These are phyloP conservation scores for Tricholaema leucomelas DNA, from an alignment of 2,113 vertebrate species.

Conservation along the genomic window DNA sequence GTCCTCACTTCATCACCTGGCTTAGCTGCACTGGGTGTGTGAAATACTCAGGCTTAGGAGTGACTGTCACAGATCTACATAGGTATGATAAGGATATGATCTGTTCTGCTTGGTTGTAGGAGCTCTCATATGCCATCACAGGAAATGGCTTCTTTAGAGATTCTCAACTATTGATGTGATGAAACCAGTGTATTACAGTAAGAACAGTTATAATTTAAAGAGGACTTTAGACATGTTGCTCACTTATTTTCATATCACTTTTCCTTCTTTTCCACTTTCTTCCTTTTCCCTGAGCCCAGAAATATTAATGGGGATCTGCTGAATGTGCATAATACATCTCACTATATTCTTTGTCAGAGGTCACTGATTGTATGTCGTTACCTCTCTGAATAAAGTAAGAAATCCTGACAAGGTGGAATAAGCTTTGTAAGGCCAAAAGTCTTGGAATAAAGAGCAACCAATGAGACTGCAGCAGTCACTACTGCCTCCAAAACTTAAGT, in stretches of 20 bases:
- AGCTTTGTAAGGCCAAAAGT: background rate
- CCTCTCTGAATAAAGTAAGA: background rate
- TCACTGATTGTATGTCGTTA: background rate
- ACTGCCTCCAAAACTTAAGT: background rate
- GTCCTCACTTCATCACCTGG: background rate
- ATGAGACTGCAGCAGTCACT: background rate
- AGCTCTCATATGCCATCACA: background rate
- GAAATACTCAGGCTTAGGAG: background rate
- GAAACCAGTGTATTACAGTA: background rate
- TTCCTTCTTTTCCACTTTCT: background rate
- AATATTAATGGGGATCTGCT: background rate
- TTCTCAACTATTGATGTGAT: background rate
- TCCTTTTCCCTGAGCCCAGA: background rate
- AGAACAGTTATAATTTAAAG: background rate
- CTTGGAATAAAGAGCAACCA: background rate
- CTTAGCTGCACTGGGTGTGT: background rate
- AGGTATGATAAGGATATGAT: background rate
- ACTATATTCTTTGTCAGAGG: background rate
- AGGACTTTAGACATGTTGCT: background rate
- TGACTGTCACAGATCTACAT: background rate
- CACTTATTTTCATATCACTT: background rate
- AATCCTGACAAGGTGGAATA: background rate
- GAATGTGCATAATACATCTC: background rate
- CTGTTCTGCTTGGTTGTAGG: background rate
- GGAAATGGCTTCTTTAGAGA: background rate